These are phyloP conservation scores for Liodrosophila aerea DNA, from an alignment of 2,888 invertebrate species.

Conservation along the genomic window DNA sequence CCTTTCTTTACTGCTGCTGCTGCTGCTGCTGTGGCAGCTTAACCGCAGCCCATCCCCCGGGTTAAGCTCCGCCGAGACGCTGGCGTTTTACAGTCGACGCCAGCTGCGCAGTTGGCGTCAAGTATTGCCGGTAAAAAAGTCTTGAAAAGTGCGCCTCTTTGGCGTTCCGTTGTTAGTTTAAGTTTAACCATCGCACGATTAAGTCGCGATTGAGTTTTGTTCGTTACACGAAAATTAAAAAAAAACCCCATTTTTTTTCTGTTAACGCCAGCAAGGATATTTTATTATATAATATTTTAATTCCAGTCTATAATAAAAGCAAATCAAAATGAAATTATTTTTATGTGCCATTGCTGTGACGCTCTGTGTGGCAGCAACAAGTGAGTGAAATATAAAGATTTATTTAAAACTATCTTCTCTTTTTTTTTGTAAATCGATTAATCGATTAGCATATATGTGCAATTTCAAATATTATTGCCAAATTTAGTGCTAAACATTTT, in stretches of 20 bases:
- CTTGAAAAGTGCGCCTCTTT: slow-evolving; percentile 82
- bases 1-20: slow-evolving; percentile 52
- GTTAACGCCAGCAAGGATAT: slow-evolving; percentile 24
- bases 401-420: slow-evolving; percentile 2
- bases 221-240: slow-evolving; percentile 28
- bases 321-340: slow-evolving; percentile 80
- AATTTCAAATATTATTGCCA: slow-evolving; percentile 8
- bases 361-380: slow-evolving; percentile 79
- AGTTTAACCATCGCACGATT: slow-evolving; percentile 80
- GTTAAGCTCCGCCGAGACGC: slow-evolving; percentile 10
- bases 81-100: slow-evolving; percentile 10
- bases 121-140: slow-evolving; percentile 75
- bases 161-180: slow-evolving; percentile 80
- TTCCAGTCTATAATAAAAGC: slow-evolving; percentile 21
- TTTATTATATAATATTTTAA: slow-evolving; percentile 35
- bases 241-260: slow-evolving; percentile 13
- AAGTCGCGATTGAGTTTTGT: slow-evolving; percentile 62
- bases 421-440: slow-evolving; percentile 17
- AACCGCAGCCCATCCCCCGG: slow-evolving; percentile 33
- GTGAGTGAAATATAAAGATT: slow-evolving; percentile 79
- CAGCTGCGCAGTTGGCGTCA: slow-evolving; percentile 40
- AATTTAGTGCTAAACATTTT: slow-evolving; percentile 59
- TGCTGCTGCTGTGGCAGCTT: background rate
- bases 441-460: slow-evolving; percentile 14
- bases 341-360: slow-evolving; percentile 80